Conservation (phyloP, 2,888 invertebrate genomes). For the Drosophila barbarae region DNA sequence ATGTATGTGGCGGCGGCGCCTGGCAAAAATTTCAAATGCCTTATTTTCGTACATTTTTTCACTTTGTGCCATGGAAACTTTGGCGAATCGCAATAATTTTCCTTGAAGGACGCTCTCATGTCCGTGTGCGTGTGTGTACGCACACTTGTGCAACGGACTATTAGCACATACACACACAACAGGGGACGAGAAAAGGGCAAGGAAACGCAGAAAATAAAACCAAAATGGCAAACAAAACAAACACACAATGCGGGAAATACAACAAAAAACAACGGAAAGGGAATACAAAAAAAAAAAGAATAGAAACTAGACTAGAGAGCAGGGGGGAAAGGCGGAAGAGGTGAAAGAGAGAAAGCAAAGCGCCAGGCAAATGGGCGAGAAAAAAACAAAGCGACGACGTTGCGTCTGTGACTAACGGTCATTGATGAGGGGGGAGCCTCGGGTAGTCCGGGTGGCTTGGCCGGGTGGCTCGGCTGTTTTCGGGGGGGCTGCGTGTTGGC, state of each 20-base stretch:
- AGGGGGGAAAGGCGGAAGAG: not conserved
- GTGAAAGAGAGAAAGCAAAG: slow-evolving; percentile 24
- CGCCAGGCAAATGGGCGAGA: slow-evolving; percentile 52
- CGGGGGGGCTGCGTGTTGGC: slow-evolving; percentile 38
- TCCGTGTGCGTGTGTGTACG: slow-evolving; percentile 25
- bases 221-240: slow-evolving; percentile 65
- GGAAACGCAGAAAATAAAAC: slow-evolving; percentile 58
- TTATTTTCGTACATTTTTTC: slow-evolving; percentile 23
- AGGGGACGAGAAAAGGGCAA: slow-evolving; percentile 40
- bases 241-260: slow-evolving; percentile 30
- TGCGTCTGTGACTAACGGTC: slow-evolving; percentile 67
- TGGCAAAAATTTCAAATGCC: slow-evolving; percentile 40
- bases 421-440: slow-evolving; percentile 30
- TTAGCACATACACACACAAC: slow-evolving; percentile 36
- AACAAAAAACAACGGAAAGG: slow-evolving; percentile 24
- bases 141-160: slow-evolving; percentile 32
- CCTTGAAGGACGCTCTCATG: slow-evolving; percentile 54
- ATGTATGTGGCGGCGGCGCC: slow-evolving; percentile 33
- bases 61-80: slow-evolving; percentile 49
- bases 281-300: slow-evolving; percentile 8
- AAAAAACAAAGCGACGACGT: slow-evolving; percentile 65
- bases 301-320: slow-evolving; percentile 29
- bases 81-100: slow-evolving; percentile 61
- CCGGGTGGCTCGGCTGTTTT: not conserved
- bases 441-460: not conserved